A percentile compares a stretch with the other conserved stretches of the same genome.
Evolutionary conservation across 2,888 invertebrate species (phyloP).

Genomic region (Eurytoma californica): DNA sequence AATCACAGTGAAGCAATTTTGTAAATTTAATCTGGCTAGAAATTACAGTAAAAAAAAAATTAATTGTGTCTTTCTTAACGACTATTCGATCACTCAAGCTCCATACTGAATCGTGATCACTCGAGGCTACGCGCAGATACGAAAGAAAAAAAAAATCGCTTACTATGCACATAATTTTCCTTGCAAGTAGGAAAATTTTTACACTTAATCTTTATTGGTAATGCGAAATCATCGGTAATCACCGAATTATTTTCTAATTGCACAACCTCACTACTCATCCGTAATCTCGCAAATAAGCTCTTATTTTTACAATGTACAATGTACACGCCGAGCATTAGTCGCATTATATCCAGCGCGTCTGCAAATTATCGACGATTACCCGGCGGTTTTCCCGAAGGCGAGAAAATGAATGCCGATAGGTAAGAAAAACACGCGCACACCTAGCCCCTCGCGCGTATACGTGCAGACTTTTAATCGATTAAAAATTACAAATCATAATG

Average conservation of each 20-base stretch:
- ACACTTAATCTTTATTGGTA: not conserved
- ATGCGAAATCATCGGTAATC: constrained; percentile 19
- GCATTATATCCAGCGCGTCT: not conserved
- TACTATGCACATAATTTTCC: constrained; percentile 1
- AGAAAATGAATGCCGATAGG: constrained; percentile 4
- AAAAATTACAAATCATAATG: constrained; percentile 33
- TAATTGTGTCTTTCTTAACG: constrained; percentile 38
- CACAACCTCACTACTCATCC: not conserved
- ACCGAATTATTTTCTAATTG: constrained; percentile 11
- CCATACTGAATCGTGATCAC: constrained; percentile 23
- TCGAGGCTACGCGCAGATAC: constrained; percentile 4
- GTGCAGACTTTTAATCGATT: constrained; percentile 1
- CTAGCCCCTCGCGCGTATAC: too few relatives aligned
- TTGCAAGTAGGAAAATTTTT: constrained; percentile 14
- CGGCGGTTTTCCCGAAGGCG: constrained; percentile 18
- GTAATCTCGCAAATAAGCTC: not conserved
- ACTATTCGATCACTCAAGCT: constrained; percentile 30
- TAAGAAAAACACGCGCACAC: not conserved
- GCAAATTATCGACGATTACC: not conserved
- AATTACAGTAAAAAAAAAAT: constrained; percentile 36
- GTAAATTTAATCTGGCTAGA: constrained; percentile 28
- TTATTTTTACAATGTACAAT: constrained; percentile 5
- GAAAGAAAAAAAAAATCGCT: constrained; percentile 12
- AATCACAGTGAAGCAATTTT: not conserved
- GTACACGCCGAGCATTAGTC: not conserved